These are phyloP conservation scores for Podarcis siculus DNA, from an alignment of 2,797 vertebrate species.

Conservation along the genomic window DNA sequence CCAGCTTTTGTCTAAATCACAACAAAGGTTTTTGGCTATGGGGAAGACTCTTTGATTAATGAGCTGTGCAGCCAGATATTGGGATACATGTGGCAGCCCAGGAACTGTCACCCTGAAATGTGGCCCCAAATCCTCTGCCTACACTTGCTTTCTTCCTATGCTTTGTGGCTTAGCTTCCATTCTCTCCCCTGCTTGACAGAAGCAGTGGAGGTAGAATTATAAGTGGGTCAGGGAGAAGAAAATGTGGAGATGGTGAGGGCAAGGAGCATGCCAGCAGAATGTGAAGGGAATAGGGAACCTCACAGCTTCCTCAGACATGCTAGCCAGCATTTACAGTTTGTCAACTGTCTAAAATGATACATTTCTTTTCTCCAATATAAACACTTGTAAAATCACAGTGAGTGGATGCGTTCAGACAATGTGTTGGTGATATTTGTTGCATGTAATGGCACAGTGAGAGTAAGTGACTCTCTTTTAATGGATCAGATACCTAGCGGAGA, in stretches of 20 bases:
- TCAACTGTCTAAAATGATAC: neutral
- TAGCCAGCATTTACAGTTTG: neutral
- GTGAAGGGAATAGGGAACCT: neutral
- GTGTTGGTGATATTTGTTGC: neutral
- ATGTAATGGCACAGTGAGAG: neutral
- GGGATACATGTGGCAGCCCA: neutral
- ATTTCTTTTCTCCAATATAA: neutral
- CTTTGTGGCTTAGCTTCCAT: neutral
- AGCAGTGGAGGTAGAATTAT: neutral
- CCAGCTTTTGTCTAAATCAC: too few relatives aligned
- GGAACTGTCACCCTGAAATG: neutral
- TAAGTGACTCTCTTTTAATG: neutral
- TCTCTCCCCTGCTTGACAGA: too few relatives aligned
- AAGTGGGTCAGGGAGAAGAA: neutral
- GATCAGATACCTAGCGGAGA: neutral
- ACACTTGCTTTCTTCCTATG: neutral
- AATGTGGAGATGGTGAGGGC: neutral
- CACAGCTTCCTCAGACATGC: neutral
- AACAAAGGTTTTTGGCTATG: too few relatives aligned
- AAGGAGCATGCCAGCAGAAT: neutral
- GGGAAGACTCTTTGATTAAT: too few relatives aligned
- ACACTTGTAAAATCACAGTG: neutral
- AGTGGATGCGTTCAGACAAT: neutral
- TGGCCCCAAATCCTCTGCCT: neutral
- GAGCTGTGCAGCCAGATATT: too few relatives aligned